A percentile compares a stretch with the other conserved stretches of the same genome.
phyloP scores from a whole-genome alignment of 1,140 invertebrate species.

The Zeugodacus cucurbitae region DNA sequence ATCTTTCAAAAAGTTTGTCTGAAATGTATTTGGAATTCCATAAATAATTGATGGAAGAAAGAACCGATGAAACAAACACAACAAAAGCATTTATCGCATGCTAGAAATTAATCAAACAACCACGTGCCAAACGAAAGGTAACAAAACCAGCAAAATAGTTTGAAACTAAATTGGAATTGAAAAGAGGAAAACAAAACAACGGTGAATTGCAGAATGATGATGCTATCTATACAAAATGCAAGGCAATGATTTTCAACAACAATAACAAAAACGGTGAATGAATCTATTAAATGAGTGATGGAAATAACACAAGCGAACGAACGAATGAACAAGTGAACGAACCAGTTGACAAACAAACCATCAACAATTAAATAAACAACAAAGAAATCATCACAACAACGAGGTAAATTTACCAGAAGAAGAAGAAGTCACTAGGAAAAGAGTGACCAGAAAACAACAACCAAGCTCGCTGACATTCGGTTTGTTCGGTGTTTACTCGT shows the following conservation, averaged over 20 bases:
- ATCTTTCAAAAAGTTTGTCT: no score
- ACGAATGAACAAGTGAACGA: no score
- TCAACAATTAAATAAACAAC: no score
- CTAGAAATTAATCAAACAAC: neutral
- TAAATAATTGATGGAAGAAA: neutral
- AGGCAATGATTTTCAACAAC: neutral
- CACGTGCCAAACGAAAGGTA: neutral
- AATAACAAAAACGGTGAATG: slow-evolving; percentile 1
- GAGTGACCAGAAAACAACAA: neutral
- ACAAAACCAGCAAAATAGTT: neutral
- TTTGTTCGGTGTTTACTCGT: neutral
- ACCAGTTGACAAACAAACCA: neutral
- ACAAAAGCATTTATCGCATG: neutral
- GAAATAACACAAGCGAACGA: neutral
- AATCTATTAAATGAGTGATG: neutral
- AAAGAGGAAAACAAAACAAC: neutral
- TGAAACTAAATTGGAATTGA: neutral
- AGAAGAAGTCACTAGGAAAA: neutral
- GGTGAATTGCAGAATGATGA: neutral
- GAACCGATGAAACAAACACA: neutral
- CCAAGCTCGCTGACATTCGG: neutral
- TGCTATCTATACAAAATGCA: neutral
- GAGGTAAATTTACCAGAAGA: neutral
- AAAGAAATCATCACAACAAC: neutral
- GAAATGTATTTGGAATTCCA: neutral